phyloP scores from a whole-genome alignment of 2,797 vertebrate species.

The Harpagifer antarcticus region DNA sequence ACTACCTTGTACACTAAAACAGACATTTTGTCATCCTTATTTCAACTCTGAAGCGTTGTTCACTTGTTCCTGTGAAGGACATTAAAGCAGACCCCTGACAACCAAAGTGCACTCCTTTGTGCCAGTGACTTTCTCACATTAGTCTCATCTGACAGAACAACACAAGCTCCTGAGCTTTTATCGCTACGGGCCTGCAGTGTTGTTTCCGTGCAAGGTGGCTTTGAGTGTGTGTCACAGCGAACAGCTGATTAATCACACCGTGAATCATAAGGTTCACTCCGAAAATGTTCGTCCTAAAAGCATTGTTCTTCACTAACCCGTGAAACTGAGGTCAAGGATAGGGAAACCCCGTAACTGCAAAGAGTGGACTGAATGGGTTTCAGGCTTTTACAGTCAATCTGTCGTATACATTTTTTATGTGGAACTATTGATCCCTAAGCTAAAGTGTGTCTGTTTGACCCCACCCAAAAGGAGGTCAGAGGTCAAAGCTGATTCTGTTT shows the following conservation, averaged over 20 bases:
- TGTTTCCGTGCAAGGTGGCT: constrained; percentile 5
- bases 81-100: constrained; percentile 51
- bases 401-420: neutral
- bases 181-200: neutral
- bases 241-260: constrained; percentile 41
- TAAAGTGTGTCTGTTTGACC: neutral
- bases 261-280: constrained; percentile 50
- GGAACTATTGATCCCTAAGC: neutral
- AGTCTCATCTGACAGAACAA: constrained; percentile 35
- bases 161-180: constrained; percentile 38
- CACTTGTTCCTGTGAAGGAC: constrained; percentile 27
- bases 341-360: neutral
- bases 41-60: constrained; percentile 34
- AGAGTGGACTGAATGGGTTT: neutral
- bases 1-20: neutral
- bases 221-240: neutral
- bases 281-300: too few species aligned
- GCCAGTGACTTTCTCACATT: constrained; percentile 33
- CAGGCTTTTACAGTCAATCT: neutral
- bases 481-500: constrained; percentile 26
- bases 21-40: constrained; percentile 26
- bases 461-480: constrained; percentile 18
- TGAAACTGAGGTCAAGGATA: constrained; percentile 10
- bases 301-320: constrained; percentile 16
- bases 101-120: constrained; percentile 35